Evolutionary conservation across 2,113 vertebrate genomes (phyloP).

Genomic region (Ariopsis seemanni): DNA sequence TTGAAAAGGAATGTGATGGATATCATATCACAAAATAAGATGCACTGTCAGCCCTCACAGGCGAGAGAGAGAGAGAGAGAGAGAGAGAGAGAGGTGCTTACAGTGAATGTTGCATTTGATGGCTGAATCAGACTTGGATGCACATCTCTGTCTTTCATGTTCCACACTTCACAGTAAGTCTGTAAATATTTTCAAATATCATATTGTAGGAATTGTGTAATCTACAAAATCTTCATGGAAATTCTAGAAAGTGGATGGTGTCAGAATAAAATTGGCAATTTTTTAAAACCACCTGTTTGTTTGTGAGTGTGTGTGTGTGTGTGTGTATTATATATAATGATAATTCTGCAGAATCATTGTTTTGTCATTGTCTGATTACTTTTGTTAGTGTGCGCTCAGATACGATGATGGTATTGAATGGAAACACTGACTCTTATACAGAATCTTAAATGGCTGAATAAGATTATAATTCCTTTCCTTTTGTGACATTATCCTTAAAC

Average conservation of each 20-base stretch:
- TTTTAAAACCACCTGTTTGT: conserved; percentile 7
- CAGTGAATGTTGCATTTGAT: conserved; percentile 28
- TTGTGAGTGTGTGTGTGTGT: no score
- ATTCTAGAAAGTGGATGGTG: not conserved
- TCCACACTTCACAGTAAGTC: conserved; percentile 30
- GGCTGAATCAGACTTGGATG: conserved; percentile 16
- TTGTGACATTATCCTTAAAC: not conserved
- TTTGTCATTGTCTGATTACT: not conserved
- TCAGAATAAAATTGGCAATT: not conserved
- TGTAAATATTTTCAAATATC: not conserved
- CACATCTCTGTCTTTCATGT: not conserved
- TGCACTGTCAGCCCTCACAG: no score
- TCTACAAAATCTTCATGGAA: not conserved
- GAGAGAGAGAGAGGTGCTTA: not conserved
- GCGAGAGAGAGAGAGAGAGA: not conserved
- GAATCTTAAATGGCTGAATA: not conserved
- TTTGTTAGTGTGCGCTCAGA: not conserved
- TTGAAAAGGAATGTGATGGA: not conserved
- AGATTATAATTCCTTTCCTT: not conserved
- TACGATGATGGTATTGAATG: not conserved
- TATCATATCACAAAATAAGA: not conserved
- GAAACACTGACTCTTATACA: not conserved
- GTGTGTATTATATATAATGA: not conserved
- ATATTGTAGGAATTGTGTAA: not conserved
- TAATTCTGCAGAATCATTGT: not conserved